Percentiles rank a stretch among this genome's conserved stretches.
Conservation (phyloP, 2,113 vertebrate genomes). For the Anhinga rufa region DNA sequence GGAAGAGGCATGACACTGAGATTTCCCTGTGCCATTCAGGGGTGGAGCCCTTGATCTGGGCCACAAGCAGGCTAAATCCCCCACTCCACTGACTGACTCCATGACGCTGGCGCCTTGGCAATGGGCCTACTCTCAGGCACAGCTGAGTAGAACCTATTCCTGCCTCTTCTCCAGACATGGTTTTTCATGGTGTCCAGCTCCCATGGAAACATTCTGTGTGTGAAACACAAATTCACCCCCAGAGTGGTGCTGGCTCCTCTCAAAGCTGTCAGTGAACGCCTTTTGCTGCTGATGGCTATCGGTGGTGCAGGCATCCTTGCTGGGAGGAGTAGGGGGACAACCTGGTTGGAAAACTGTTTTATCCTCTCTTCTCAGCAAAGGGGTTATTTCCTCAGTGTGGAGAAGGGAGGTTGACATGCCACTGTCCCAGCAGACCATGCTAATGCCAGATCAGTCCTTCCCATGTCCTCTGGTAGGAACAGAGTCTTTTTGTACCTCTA, state of each 20-base stretch:
- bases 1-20: not conserved
- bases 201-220: not conserved
- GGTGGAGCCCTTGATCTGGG: not conserved
- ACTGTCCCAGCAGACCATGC: fast-evolving
- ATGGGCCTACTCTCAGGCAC: not conserved
- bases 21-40: not conserved
- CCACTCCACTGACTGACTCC: not conserved
- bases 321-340: not conserved
- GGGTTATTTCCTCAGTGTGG: not conserved
- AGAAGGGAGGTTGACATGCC: not conserved
- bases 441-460: not conserved
- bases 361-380: not conserved
- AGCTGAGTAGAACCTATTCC: not conserved
- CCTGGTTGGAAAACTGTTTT: not conserved
- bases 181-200: not conserved
- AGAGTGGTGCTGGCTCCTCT: not conserved
- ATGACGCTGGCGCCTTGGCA: not conserved
- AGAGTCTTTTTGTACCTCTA: not conserved
- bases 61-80: not conserved
- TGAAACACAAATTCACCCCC: not conserved
- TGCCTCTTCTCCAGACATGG: not conserved
- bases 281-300: not conserved
- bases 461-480: not conserved
- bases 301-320: not conserved
- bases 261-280: not conserved